phyloP scores from a whole-genome alignment of 2,797 vertebrate genomes.

The Hypotaenidia okinawae region DNA sequence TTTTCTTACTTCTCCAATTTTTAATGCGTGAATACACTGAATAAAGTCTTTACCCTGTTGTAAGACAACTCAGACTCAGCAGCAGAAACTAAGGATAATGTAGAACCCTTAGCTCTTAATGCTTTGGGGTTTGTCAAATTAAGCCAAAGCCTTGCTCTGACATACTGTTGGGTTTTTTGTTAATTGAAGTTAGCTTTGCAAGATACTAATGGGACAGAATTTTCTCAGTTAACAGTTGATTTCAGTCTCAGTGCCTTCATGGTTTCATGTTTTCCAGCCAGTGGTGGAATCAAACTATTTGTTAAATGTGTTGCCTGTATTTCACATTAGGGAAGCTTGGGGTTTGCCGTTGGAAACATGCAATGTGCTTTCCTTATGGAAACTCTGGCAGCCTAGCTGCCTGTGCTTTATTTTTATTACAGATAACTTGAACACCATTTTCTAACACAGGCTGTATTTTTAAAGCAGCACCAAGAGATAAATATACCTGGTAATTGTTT shows the following conservation, averaged over 20 bases:
- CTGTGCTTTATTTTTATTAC: constrained; percentile 3
- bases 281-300: background rate
- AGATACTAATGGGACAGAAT: background rate
- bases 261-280: background rate
- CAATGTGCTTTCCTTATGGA: constrained; percentile 4
- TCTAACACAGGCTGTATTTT: background rate
- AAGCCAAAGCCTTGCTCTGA: background rate
- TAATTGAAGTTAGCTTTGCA: background rate
- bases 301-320: constrained; percentile 23
- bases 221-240: background rate
- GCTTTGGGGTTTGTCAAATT: background rate
- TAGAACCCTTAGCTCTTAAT: background rate
- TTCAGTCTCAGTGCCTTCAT: background rate
- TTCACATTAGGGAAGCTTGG: constrained; percentile 34
- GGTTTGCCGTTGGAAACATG: constrained; percentile 38
- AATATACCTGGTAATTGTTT: background rate
- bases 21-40: background rate
- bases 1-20: background rate
- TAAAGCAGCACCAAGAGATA: background rate
- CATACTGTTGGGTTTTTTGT: background rate
- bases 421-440: background rate
- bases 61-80: background rate
- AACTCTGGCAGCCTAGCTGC: background rate
- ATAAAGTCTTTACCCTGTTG: background rate
- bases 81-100: background rate